These are phyloP conservation scores for Notiomystis cincta DNA, from an alignment of 2,113 vertebrate genomes.

Conservation along the genomic window DNA sequence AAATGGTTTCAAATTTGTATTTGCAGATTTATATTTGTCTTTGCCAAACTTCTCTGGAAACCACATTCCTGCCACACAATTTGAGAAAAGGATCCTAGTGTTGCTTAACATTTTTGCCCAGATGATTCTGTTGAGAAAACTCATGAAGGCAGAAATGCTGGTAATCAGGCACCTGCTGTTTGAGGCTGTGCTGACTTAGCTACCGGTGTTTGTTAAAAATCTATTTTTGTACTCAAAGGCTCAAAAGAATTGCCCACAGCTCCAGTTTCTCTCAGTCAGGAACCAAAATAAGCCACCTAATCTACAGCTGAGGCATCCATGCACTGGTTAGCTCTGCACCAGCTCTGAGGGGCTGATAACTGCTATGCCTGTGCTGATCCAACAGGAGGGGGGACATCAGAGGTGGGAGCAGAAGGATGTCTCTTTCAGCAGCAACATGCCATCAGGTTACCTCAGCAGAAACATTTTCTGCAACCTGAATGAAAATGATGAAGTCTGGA, in stretches of 20 bases:
- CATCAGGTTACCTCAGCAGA: background rate
- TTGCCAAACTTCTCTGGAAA: background rate
- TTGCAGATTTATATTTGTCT: background rate
- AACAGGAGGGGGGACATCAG: background rate
- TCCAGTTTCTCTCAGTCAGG: background rate
- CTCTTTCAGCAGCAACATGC: background rate
- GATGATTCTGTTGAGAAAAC: background rate
- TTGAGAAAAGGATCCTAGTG: background rate
- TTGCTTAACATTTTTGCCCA: background rate
- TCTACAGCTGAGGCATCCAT: background rate
- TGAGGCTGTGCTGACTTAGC: background rate
- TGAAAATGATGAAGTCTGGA: background rate
- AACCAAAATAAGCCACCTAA: background rate
- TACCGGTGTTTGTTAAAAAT: background rate
- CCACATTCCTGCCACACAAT: background rate
- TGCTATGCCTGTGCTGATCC: background rate
- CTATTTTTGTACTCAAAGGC: background rate
- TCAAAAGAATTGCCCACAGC: background rate
- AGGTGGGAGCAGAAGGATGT: background rate
- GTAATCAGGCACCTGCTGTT: background rate
- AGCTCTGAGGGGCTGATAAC: rapidly evolving
- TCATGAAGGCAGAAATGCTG: background rate
- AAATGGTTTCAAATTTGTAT: background rate
- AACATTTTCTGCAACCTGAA: background rate
- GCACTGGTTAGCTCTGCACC: background rate